Evolutionary conservation across 2,888 invertebrate genomes (phyloP), one percentile per base, ranked within the genome.

Genomic region (Sphaerophoria rueppellii): DNA sequence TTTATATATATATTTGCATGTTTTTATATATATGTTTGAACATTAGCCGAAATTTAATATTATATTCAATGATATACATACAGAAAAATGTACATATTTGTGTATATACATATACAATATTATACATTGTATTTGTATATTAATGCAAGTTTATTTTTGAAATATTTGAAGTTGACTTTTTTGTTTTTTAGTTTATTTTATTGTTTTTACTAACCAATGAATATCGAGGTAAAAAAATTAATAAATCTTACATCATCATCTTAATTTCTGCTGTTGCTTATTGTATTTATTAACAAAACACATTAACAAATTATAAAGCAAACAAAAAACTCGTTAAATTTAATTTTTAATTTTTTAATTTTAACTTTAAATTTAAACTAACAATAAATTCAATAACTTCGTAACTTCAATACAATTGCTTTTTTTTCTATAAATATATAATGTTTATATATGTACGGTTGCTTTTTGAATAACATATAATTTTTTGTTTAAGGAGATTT

Each of bases 51-150:
- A 85, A 77, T 80, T 79, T 82, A 88, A 73, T 75, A 87, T 87
- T 83, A 48, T 87, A 60, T 87, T 73, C 61, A 81, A 85, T 73
- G 75, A 87, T 79, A 87, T 78, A 87, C 78, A 87, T 82, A 86
- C 86, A 83, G 83, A 80, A 86, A 82, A 81, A 83, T 89, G 89
- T 90, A 86, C 87, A 89, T 90, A 88, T 88, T 88, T 89, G 87
- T 89, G 87, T 88, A 88, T 87, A 87, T 87, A 87, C 88, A 87
- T 87, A 87, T 89, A 87, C 88, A 86, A 88, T 81, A 86, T 79
- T 73, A 80, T 81, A 80, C 73, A 82, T 50, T 50, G 72, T 73
- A 83, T 86, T 79, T 65, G 65, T 65, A 78, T 80, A 81, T 86
- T 76, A 63, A 82, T 81, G 77, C 67, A 69, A 72, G 73, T 80